These are phyloP conservation scores for Chironomus riparius DNA, from an alignment of 2,888 invertebrate species.

Conservation along the genomic window DNA sequence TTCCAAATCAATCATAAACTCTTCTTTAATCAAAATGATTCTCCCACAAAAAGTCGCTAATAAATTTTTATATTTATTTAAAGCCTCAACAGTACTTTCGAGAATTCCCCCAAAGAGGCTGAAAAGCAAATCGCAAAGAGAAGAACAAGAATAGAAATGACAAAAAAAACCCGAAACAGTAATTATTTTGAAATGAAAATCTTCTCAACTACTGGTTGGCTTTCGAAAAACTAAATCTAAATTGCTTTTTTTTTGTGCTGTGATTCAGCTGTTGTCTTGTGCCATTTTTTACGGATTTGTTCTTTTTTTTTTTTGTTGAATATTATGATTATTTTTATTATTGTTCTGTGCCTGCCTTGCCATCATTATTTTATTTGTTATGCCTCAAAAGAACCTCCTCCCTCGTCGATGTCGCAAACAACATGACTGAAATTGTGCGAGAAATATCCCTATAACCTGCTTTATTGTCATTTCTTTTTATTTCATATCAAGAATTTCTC, in stretches of 20 bases:
- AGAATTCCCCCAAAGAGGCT: background rate
- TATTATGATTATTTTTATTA: background rate
- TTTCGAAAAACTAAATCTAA: background rate
- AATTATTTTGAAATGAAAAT: constrained; percentile 8
- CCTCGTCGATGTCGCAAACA: too few species aligned
- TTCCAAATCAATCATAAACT: too few species aligned
- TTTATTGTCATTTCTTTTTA: too few species aligned
- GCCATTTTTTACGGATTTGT: background rate
- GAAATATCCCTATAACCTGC: too few species aligned
- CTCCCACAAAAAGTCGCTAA: too few species aligned
- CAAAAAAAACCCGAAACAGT: background rate
- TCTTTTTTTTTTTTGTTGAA: background rate
- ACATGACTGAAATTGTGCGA: too few species aligned
- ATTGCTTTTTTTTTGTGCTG: background rate
- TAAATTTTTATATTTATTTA: background rate
- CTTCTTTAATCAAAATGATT: too few species aligned
- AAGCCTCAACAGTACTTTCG: background rate
- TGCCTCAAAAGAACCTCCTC: too few species aligned
- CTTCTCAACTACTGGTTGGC: background rate
- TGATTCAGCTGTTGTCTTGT: background rate
- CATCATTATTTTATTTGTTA: too few species aligned
- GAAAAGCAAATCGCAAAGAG: too few species aligned
- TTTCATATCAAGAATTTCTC: too few species aligned
- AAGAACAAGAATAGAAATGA: background rate
- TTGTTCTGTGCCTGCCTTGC: too few species aligned